Evolutionary conservation across 1,140 invertebrate species (phyloP).

Genomic region (Lasioglossum albipes): DNA sequence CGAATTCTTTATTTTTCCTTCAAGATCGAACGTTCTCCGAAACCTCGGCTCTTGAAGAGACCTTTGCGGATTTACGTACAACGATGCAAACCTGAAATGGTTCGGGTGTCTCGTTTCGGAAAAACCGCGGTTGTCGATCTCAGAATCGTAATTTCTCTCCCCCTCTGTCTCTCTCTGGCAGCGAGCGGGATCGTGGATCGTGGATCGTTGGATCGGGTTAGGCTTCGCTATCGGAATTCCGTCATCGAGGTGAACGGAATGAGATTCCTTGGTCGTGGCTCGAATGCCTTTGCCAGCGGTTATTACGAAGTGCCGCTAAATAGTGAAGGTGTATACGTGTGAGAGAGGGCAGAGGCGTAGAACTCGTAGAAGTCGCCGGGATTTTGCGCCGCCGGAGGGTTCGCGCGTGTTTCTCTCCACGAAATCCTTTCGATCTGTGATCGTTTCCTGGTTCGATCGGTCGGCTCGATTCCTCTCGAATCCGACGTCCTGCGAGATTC

Average conservation of each 20-base stretch:
- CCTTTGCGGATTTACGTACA: too few species aligned
- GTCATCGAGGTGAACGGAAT: constrained; percentile 61
- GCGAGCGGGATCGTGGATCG: neutral
- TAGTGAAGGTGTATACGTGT: constrained; percentile 46
- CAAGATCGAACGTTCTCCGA: too few species aligned
- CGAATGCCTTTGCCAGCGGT: constrained; percentile 49
- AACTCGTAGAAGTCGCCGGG: constrained; percentile 1
- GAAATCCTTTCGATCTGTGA: neutral
- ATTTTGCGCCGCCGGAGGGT: neutral
- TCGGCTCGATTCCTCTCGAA: neutral
- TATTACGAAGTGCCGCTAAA: constrained; percentile 54
- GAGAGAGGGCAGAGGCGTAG: constrained; percentile 39
- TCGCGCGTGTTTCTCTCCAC: neutral
- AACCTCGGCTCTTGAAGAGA: too few species aligned
- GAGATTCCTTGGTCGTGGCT: constrained; percentile 55
- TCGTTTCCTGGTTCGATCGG: constrained; percentile 32
- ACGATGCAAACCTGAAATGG: too few species aligned
- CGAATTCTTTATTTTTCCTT: too few species aligned
- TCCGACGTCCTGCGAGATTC: neutral
- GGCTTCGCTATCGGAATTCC: constrained; percentile 43
- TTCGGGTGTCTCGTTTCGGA: too few species aligned
- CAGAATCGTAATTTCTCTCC: too few species aligned
- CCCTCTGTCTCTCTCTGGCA: too few species aligned
- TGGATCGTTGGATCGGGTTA: neutral
- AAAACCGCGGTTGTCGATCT: too few species aligned